phyloP scores from a whole-genome alignment of 2,888 invertebrate genomes.

The Muscina levida region DNA sequence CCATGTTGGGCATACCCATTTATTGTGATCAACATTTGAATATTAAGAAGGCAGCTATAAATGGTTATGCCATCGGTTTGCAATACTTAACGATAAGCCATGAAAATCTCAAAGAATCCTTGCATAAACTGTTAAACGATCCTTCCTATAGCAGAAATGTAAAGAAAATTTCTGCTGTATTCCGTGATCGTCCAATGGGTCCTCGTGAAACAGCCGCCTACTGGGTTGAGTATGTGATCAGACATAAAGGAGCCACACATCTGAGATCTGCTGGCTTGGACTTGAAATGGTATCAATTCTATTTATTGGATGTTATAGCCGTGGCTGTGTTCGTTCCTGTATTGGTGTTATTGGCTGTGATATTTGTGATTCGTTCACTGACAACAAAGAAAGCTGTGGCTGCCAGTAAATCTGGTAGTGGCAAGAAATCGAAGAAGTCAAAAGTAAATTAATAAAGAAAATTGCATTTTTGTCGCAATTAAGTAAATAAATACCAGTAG shows the following conservation, averaged over 20 bases:
- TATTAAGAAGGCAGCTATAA: constrained; percentile 73
- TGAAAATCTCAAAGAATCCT: constrained; percentile 71
- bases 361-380: background rate
- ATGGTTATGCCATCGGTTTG: constrained; percentile 76
- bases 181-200: constrained; percentile 74
- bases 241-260: constrained; percentile 77
- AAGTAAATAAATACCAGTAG: too few species aligned
- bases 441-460: constrained; percentile 14
- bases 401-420: background rate
- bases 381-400: too few species aligned
- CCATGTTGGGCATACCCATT: constrained; percentile 80
- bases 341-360: background rate
- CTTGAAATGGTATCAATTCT: constrained; percentile 76
- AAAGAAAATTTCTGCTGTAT: constrained; percentile 71
- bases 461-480: too few species aligned
- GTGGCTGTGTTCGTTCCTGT: background rate
- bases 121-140: constrained; percentile 76
- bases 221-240: constrained; percentile 78
- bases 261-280: constrained; percentile 73
- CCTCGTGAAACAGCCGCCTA: constrained; percentile 77
- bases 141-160: constrained; percentile 75
- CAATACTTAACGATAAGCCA: constrained; percentile 74
- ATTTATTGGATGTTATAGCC: constrained; percentile 74
- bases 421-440: background rate
- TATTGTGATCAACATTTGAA: constrained; percentile 79